Evolutionary conservation across 2,888 invertebrate species (phyloP).

Genomic region (Ypsolopha sequella): DNA sequence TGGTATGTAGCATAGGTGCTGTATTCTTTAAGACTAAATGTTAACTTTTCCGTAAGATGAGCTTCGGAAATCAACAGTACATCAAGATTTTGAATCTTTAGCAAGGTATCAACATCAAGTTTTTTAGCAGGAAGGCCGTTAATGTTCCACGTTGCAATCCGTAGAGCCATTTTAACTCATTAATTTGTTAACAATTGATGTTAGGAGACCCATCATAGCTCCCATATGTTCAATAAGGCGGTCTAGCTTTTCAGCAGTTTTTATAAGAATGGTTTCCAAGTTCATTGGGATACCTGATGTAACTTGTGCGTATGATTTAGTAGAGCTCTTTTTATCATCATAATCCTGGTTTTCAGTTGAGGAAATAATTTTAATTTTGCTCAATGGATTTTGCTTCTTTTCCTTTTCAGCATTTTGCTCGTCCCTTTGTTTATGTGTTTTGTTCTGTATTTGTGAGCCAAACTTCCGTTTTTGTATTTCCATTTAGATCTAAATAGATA

Average conservation of each 20-base stretch:
- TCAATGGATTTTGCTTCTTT: no score
- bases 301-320: background rate
- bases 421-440: no score
- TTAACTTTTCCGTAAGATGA: no score
- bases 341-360: no score
- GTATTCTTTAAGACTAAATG: no score
- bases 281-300: background rate
- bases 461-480: background rate
- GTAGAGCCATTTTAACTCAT: constrained; percentile 5
- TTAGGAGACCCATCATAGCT: constrained; percentile 10
- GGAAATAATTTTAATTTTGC: no score
- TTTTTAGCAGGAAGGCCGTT: constrained; percentile 13
- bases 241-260: constrained; percentile 14
- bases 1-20: no score
- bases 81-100: no score
- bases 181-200: constrained; percentile 7
- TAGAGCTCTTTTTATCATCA: background rate
- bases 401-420: no score
- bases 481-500: background rate
- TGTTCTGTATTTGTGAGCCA: no score
- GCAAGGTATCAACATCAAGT: constrained; percentile 8
- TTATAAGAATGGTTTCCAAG: constrained; percentile 6
- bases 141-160: constrained; percentile 13
- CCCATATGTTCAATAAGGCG: constrained; percentile 11
- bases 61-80: no score